Evolutionary conservation across 2,888 invertebrate genomes (phyloP), one percentile per base, ranked within the genome.

Genomic region (Lasioglossum figueresi): DNA sequence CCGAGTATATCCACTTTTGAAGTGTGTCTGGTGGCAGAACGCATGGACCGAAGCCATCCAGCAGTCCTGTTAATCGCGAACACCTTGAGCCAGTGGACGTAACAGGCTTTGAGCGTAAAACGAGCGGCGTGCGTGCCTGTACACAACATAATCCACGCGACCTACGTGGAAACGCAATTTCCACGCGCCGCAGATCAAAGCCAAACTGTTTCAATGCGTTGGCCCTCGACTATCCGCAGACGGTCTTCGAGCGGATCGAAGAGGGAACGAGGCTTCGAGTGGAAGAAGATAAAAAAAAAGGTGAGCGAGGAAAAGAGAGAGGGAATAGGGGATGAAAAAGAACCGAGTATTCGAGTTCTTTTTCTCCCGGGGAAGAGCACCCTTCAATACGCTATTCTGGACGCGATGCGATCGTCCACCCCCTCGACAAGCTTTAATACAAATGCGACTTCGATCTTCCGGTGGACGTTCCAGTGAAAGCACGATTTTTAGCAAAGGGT

Each of bases 101-200:
- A 85, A 82, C 86, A 86, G 83, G 83, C 83, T 83, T 83, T 74
- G 83, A 80, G 8, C 76, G 70, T 14, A 48, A 59, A 74, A 52
- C 56, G 79, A 43, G 14, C 45, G 68, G 4, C 68, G n/a, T 10
- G 37, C 76, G 70, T 75, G 76, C 74, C 73, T 63, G 31, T 56
- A 76, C 48, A 48, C 71, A 79, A 75, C 83, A 80, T 78, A 87
- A 88, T 88, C 79, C 83, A 68, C 79, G 80, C 76, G 81, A 80
- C 82, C 76, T 80, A 86, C 80, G 86, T 63, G 89, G 87, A 89
- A 89, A 88, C 87, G 88, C 87, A 90, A 92, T 91, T 91, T 89
- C 91, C 88, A 90, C 91, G 86, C 87, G 71, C 81, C 77, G 86
- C 76, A 79, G 89, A 89, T 91, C 90, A 91, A 91, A 91, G 90